Evolutionary conservation across 2,888 invertebrate genomes (phyloP), one percentile per base, ranked within the genome.

Genomic region (Lycia hirtaria): DNA sequence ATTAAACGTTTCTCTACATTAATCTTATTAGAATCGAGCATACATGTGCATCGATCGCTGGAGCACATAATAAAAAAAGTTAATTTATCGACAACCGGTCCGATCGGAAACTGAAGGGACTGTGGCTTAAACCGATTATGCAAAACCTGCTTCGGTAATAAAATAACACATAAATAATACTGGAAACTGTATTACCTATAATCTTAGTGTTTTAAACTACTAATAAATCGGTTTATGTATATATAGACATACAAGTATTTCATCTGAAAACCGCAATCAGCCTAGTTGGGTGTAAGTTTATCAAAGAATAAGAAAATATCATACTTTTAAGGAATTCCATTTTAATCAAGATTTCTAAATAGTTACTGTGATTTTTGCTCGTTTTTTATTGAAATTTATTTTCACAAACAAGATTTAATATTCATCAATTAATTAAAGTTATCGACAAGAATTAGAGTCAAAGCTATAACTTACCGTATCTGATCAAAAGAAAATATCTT

Each of bases 41-140:
- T 65, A 50, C 62, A 63, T 50, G 56, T 66, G 56, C 40, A 60
- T 48, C 56, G 61, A 40, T 63, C 19, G 17, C 61, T 49, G 52
- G 51, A 51, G 53, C 53, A 51, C 26, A 56, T 33, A 53, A 64
- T 64, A 69, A 65, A 65, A 76, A 73, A 71, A 75, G 64, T 66
- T 64, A 63, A 33, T 10, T 28, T n/a, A 28, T 68, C 24, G 64
- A 85, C 24, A 64, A 85, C 85, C 80, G 78, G 85, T 84, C 80
- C 65, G 51, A 62, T 64, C 65, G 65, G n/a, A 14, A 68, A 69
- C 73, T 71, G 65, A 70, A 71, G 56, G 71, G 75, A 80, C 76
- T 80, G 78, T 74, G 72, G 78, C 80, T 83, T 82, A 81, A 81
- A 79, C 77, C 77, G 83, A 87, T 84, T 85, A 85, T 84, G 81